Base-by-base conservation (phyloP, 2,113 vertebrate species). In the Arvicanthis niloticus region DNA sequence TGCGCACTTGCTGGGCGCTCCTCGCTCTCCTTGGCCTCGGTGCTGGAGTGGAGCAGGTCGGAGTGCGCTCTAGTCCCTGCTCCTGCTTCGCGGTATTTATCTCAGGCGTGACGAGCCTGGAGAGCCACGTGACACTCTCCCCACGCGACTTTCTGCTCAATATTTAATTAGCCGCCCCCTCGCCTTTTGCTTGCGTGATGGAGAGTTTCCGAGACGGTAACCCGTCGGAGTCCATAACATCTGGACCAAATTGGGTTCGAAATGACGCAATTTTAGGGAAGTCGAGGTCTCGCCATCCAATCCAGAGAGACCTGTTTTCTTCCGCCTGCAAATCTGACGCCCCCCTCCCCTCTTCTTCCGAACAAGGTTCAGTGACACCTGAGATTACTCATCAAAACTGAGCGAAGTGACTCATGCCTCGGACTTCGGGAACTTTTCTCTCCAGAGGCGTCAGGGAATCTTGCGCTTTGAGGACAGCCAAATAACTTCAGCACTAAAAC, bases 81-180 rank as follows among this genome's bases (percentile, higher is more conserved):
- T 68, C 5, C 76, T 1, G 93, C 94, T 42, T 53, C 40, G 82
- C 92, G 56, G 45, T 97, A 96, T 98, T 98, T 98, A 98, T 98
- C 73, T 7, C 29, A 3, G 86, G 77, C 88, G 84, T 85, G 9
- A 86, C 17, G 89, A 89, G 86, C 60, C 62, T 29, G 73, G 7
- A n/a, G 56, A n/a, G 85, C 96, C 98, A 98, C 97, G 98, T 98
- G 98, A 98, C 94, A 13, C 81, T 51, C 97, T 88, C 98, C 97
- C 98, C 97, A 95, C 96, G 88, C 93, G 93, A 97, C 96, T 96
- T 97, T 97, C 96, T 96, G 93, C 97, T 98, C 97, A 96, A 96
- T 98, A 97, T 98, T 98, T 97, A 92, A 98, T 98, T 96, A 97
- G 91, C 96, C 92, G 84, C 95, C 93, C 89, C 95, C 96, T 90